Base-by-base conservation (phyloP, 2,888 invertebrate species). In the Sminthurinus aureus region DNA sequence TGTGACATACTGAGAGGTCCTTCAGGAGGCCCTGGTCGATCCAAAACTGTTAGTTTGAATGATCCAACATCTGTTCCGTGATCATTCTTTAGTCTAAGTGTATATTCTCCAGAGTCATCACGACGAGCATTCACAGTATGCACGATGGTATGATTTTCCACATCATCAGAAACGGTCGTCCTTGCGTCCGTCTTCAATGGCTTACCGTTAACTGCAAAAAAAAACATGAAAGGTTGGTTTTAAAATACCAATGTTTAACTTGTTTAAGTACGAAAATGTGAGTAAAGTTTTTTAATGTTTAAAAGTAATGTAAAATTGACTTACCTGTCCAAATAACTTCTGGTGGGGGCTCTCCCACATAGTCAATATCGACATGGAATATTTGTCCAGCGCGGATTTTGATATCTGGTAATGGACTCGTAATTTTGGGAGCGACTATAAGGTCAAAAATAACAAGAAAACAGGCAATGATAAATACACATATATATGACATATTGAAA, bases 291-390 rank as follows among this genome's bases (percentile, higher is more conserved):
- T n/a, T n/a, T n/a, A n/a, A n/a, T n/a, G n/a, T n/a, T n/a, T n/a
- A n/a, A n/a, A n/a, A n/a, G n/a, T n/a, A n/a, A n/a, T n/a, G n/a
- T n/a, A n/a, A n/a, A n/a, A n/a, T n/a, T n/a, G n/a, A n/a, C n/a
- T 52, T 52, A 52, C 52, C 52, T 91, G 94, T 96, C 99, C 99
- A 99, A 0, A 93, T 94, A 90, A 98, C 98, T 13, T 94, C 93
- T 89, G 99, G 98, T 88, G 96, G 95, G 15, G 99, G 99, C 91
- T 99, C 99, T 85, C 99, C 99, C 88, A 95, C 94, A 85, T 98
- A 96, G 90, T 97, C 96, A 86, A 98, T 94, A 90, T 98, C 97
- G 87, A 98, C 92, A 51, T 95, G 94, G 89, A 99, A 94, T 50
- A 95, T 94, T 91, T 97, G 96, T 71, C 98, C 98, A 26, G 96